Percentiles rank a stretch among this genome's conserved stretches.
These are phyloP conservation scores for Carlito syrichta DNA, from an alignment of 2,113 vertebrate species.

Conservation along the genomic window DNA sequence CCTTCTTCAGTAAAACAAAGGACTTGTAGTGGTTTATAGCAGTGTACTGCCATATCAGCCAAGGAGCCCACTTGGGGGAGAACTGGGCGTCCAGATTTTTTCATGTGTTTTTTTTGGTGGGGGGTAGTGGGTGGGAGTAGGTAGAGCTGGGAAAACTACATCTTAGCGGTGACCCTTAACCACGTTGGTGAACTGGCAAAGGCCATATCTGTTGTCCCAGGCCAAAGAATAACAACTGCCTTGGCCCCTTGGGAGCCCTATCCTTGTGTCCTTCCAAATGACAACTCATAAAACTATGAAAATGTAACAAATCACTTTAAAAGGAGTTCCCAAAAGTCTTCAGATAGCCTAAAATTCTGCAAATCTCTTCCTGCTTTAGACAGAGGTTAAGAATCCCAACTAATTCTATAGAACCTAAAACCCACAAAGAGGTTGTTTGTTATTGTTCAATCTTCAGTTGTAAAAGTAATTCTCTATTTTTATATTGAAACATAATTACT, in stretches of 20 bases:
- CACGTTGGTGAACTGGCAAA: not conserved
- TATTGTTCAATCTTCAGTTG: constrained; percentile 69
- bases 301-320: constrained; percentile 62
- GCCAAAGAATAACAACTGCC: constrained; percentile 1
- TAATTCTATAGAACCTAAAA: constrained; percentile 12
- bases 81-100: not conserved
- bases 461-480: constrained; percentile 83
- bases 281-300: constrained; percentile 60
- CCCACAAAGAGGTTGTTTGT: constrained; percentile 65
- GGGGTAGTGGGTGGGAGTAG: not conserved
- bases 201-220: constrained; percentile 17
- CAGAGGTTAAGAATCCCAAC: constrained; percentile 54
- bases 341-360: constrained; percentile 66
- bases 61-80: not conserved
- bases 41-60: not conserved
- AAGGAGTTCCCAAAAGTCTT: constrained; percentile 60
- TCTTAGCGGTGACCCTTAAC: constrained; percentile 4
- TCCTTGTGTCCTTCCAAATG: constrained; percentile 44
- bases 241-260: not conserved
- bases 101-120: not conserved
- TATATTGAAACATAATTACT: constrained; percentile 83
- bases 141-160: not conserved
- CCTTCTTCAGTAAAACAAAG: not conserved
- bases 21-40: not conserved
- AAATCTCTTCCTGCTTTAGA: constrained; percentile 74